Conservation (phyloP, 2,888 invertebrate species). For the Aplocera efformata region DNA sequence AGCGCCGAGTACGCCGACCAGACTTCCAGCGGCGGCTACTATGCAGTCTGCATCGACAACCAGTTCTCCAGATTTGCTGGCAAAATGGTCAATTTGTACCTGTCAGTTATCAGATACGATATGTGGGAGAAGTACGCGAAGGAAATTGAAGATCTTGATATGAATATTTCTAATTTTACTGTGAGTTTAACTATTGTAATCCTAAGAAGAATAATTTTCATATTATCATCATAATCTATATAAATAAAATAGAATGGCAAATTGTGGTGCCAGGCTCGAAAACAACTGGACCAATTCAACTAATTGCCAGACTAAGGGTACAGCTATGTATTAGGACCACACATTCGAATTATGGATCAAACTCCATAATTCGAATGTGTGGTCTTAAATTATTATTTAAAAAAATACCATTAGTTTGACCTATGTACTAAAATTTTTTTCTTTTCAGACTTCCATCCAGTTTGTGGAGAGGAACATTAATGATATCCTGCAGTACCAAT, state of each 20-base stretch:
- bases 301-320: too few relatives aligned
- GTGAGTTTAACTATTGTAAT: slow-evolving; percentile 71
- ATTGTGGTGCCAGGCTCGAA: too few relatives aligned
- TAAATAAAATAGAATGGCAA: too few relatives aligned
- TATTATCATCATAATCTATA: too few relatives aligned
- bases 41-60: slow-evolving; percentile 95
- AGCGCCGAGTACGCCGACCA: slow-evolving; percentile 94
- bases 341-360: too few relatives aligned
- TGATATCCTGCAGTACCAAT: slow-evolving; percentile 91
- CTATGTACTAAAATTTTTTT: slow-evolving; percentile 1
- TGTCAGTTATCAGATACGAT: slow-evolving; percentile 95
- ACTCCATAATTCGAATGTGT: too few relatives aligned
- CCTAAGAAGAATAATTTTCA: too few relatives aligned
- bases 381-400: too few relatives aligned
- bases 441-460: slow-evolving; percentile 84
- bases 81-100: slow-evolving; percentile 93
- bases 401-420: too few relatives aligned
- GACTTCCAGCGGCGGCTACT: slow-evolving; percentile 90
- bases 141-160: slow-evolving; percentile 92
- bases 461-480: slow-evolving; percentile 92
- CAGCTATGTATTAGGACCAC: too few relatives aligned
- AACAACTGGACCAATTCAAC: too few relatives aligned
- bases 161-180: slow-evolving; percentile 95
- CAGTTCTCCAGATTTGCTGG: slow-evolving; percentile 95
- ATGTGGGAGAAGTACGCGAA: slow-evolving; percentile 95